Base-by-base conservation (phyloP, 37 sponge, comb jelly and placozoan genomes). In the Agelas oroides region DNA sequence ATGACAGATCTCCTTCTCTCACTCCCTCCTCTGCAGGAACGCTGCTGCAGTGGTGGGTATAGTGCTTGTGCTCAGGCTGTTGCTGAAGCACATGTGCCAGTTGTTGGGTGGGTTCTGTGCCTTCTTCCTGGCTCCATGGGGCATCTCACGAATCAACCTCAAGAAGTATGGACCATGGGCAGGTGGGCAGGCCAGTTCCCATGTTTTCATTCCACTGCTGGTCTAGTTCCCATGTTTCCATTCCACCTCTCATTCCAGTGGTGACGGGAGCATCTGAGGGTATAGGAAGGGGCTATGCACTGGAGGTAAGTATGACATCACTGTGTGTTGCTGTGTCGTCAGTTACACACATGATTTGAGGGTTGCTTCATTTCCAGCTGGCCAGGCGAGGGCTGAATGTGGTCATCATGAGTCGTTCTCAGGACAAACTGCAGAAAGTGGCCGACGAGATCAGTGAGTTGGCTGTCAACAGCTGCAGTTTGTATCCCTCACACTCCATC, bases 121-220 rank as follows among this genome's bases (percentile, higher is more conserved):
- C 27, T 87, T 60, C 58, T 73, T 82, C 46, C 60, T 88, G 17
- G 77, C 77, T 53, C 87, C 87, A 0, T 61, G 53, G 65, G 89
- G 83, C 2, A 54, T 87, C 8, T 69, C 52, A 19, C 65, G 92
- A 28, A 72, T 36, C 23, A 77, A 92, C 65, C 52, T 92, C 23
- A 92, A 79, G 78, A 87, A 87, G 53, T 92, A 75, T 52, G 92
- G 88, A 0, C n/a, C 59, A 19, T 92, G 92, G 92, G 92, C 92
- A 28, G 77, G 91, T 90, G 62, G 27, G 62, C 25, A 25, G 27
- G 2, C 25, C 5, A 12, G 5, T 14, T 61, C 62, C 3, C 14
- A 27, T 61, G 62, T 27, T 2, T 12, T 14, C 46, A 46, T 46
- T 46, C 46, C 46, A 46, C 8, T 46, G 46, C 62, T 61, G 62